phyloP scores from a whole-genome alignment of 2,888 invertebrate species.

The Schrankia costaestrigalis region DNA sequence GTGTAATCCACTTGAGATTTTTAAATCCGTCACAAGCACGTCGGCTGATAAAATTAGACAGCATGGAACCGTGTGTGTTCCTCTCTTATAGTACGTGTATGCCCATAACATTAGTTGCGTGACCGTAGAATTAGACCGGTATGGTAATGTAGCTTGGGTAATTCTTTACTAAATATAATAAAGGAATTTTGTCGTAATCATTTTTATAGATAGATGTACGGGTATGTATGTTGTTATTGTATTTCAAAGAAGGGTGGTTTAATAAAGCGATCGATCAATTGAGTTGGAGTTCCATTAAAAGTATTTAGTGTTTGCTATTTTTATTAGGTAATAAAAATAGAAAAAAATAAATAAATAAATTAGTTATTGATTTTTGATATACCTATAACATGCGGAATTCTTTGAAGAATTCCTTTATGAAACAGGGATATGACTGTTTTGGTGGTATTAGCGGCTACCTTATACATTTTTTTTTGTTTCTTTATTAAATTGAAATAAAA shows the following conservation, averaged over 20 bases:
- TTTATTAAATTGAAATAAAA: no score
- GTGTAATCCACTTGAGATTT: conserved; percentile 37
- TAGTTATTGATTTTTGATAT: no score
- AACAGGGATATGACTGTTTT: no score
- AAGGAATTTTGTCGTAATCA: conserved; percentile 18
- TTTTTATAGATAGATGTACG: conserved; percentile 15
- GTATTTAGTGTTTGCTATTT: no score
- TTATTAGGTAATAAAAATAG: no score
- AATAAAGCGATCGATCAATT: conserved; percentile 4
- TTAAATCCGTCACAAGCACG: conserved; percentile 42
- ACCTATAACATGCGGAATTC: no score
- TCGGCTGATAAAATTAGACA: conserved; percentile 47
- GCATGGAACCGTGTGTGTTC: conserved; percentile 40
- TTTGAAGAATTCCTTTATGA: no score
- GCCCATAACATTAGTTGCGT: conserved; percentile 46
- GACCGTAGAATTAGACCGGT: conserved; percentile 45
- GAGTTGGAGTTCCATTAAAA: no score
- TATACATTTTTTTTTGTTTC: no score
- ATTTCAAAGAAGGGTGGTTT: conserved; percentile 10
- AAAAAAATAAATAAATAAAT: no score
- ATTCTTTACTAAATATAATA: conserved; percentile 38
- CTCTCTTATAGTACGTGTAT: conserved; percentile 33
- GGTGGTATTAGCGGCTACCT: no score
- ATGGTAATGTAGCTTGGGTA: conserved; percentile 47
- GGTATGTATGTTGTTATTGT: conserved; percentile 11